phyloP scores from a whole-genome alignment of 2,888 invertebrate genomes.

The Pardosa pseudoannulata region DNA sequence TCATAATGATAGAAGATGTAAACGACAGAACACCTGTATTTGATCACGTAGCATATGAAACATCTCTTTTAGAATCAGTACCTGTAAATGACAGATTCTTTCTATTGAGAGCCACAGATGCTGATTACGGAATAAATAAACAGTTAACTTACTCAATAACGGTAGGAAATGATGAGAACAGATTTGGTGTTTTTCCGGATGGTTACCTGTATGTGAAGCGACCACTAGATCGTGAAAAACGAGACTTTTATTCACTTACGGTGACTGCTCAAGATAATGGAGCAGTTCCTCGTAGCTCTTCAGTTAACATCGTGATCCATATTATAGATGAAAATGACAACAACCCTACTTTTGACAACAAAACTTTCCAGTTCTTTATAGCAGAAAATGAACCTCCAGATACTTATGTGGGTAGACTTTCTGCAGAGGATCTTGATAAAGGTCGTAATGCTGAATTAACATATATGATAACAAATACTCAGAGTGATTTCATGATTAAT shows the following conservation, averaged over 20 bases:
- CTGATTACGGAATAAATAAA: slow-evolving; percentile 89
- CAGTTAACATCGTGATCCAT: slow-evolving; percentile 93
- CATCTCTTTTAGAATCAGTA: slow-evolving; percentile 91
- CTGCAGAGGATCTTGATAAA: slow-evolving; percentile 92
- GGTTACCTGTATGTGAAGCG: slow-evolving; percentile 93
- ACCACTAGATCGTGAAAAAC: slow-evolving; percentile 90
- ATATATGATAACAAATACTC: slow-evolving; percentile 82
- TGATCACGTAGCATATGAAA: slow-evolving; percentile 93
- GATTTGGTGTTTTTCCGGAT: slow-evolving; percentile 96
- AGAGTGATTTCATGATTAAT: slow-evolving; percentile 90
- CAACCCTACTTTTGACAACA: slow-evolving; percentile 92
- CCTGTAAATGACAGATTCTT: slow-evolving; percentile 94
- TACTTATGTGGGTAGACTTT: slow-evolving; percentile 93
- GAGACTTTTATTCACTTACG: slow-evolving; percentile 92
- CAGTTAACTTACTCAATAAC: slow-evolving; percentile 88
- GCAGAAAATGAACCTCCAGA: slow-evolving; percentile 92
- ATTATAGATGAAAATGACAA: slow-evolving; percentile 98
- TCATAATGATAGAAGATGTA: slow-evolving; percentile 89
- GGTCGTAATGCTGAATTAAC: slow-evolving; percentile 94
- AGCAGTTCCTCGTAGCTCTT: slow-evolving; percentile 84
- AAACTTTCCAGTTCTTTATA: slow-evolving; percentile 92
- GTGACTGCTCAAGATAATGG: slow-evolving; percentile 90
- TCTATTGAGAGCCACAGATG: slow-evolving; percentile 91
- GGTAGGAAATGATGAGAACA: slow-evolving; percentile 89
- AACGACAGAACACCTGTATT: slow-evolving; percentile 98